Percentiles rank a stretch among this genome's conserved stretches.
phyloP scores from a whole-genome alignment of 92 coral and sea anemone genomes.

The Paragorgia papillata region DNA sequence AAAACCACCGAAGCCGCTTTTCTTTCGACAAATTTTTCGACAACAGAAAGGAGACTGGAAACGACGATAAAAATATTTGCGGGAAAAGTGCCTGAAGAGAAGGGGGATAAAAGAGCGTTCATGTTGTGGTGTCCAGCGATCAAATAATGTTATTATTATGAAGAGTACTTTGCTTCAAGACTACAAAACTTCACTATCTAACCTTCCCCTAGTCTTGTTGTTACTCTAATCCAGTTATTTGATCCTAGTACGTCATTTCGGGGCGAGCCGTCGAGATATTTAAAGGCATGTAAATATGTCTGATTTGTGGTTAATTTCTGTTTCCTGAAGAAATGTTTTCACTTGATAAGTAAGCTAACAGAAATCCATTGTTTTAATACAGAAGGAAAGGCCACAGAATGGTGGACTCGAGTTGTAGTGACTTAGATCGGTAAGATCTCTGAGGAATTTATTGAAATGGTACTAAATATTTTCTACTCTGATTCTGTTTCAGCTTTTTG shows the following conservation, averaged over 20 bases:
- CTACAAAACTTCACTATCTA: background rate
- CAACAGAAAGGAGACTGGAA: slow-evolving; percentile 7
- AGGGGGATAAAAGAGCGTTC: background rate
- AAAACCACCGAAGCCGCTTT: too few species aligned
- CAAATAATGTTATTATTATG: slow-evolving; percentile 19
- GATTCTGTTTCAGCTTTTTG: too few species aligned
- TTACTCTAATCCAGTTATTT: background rate
- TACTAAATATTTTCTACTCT: background rate
- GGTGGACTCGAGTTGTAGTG: slow-evolving; percentile 38
- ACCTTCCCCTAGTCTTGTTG: background rate
- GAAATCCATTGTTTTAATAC: slow-evolving; percentile 1
- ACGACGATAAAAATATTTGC: slow-evolving; percentile 7
- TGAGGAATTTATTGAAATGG: background rate
- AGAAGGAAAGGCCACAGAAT: background rate
- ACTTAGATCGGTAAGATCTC: slow-evolving; percentile 43
- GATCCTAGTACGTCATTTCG: background rate
- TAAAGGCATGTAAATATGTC: too few species aligned
- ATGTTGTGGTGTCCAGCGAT: background rate
- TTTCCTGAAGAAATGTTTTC: too few species aligned
- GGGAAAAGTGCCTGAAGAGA: background rate
- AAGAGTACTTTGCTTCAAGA: background rate
- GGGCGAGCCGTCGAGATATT: too few species aligned
- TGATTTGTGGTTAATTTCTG: too few species aligned
- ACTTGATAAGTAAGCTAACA: background rate
- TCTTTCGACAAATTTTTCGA: slow-evolving; percentile 6